Evolutionary conservation across 2,888 invertebrate species (phyloP).

Genomic region (Napeogenes inachia): DNA sequence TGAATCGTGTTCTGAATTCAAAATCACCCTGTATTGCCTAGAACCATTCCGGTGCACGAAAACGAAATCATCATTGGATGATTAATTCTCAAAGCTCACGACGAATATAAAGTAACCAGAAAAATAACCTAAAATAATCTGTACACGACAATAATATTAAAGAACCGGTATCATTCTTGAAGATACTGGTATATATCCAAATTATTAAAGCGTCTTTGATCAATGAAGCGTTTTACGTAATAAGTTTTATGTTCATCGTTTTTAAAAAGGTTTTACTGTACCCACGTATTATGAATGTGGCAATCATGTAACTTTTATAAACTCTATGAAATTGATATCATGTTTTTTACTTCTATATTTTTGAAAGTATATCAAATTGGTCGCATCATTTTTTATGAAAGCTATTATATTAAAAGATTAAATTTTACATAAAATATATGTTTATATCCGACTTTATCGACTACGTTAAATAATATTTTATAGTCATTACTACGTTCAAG

Average conservation of each 20-base stretch:
- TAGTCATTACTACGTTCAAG: too few species aligned
- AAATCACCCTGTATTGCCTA: constrained; percentile 36
- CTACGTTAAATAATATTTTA: too few species aligned
- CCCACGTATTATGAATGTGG: constrained; percentile 2
- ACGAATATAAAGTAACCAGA: constrained; percentile 25
- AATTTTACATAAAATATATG: too few species aligned
- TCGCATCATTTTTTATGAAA: background rate
- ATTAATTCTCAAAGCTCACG: constrained; percentile 31
- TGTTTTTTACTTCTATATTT: background rate
- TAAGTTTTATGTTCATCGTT: constrained; percentile 18
- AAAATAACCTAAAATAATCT: constrained; percentile 12
- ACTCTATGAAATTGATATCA: constrained; percentile 15
- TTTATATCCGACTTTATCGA: too few species aligned
- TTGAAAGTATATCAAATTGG: background rate
- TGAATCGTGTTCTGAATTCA: constrained; percentile 67
- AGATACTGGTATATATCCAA: constrained; percentile 30
- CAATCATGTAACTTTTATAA: background rate
- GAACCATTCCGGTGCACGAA: constrained; percentile 34
- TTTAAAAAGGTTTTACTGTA: constrained; percentile 9
- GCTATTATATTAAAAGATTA: too few species aligned
- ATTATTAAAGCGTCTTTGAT: constrained; percentile 43
- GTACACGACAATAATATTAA: constrained; percentile 33
- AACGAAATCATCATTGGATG: constrained; percentile 36
- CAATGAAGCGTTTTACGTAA: constrained; percentile 36
- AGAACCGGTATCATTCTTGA: constrained; percentile 13